A percentile compares a stretch with the other conserved stretches of the same genome.
Evolutionary conservation across 2,888 invertebrate species (phyloP).

Genomic region (Amiota mariae): DNA sequence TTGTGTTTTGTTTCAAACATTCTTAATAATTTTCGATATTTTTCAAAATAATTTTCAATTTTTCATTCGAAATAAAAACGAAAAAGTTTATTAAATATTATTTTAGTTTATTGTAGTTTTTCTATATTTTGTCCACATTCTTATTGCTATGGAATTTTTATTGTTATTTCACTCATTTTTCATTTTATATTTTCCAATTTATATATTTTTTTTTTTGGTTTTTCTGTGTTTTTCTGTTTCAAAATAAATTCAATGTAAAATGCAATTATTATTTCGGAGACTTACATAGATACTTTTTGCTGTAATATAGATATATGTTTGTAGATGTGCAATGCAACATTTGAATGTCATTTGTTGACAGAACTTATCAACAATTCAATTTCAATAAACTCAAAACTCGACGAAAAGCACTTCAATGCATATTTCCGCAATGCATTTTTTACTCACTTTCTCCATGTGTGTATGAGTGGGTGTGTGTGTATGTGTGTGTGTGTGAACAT

Average conservation of each 20-base stretch:
- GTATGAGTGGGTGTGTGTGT: constrained; percentile 11
- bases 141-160: too few relatives aligned
- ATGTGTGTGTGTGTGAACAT: constrained; percentile 10
- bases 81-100: constrained; percentile 13
- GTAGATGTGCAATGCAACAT: constrained; percentile 8
- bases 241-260: constrained; percentile 8
- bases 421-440: constrained; percentile 57
- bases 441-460: constrained; percentile 15
- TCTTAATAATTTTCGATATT: too few relatives aligned
- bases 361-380: constrained; percentile 67
- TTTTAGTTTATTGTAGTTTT: neutral
- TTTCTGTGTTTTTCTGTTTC: constrained; percentile 15
- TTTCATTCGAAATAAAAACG: neutral
- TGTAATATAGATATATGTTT: neutral
- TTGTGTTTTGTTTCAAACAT: too few relatives aligned
- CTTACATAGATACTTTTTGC: too few relatives aligned
- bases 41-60: neutral
- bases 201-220: too few relatives aligned
- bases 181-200: neutral
- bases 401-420: constrained; percentile 46
- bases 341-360: constrained; percentile 58
- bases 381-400: constrained; percentile 62
- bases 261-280: constrained; percentile 19
- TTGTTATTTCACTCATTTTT: neutral
- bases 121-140: neutral